Evolutionary conservation across 2,113 vertebrate species (phyloP).

Genomic region (Phalacrocorax pelagicus): DNA sequence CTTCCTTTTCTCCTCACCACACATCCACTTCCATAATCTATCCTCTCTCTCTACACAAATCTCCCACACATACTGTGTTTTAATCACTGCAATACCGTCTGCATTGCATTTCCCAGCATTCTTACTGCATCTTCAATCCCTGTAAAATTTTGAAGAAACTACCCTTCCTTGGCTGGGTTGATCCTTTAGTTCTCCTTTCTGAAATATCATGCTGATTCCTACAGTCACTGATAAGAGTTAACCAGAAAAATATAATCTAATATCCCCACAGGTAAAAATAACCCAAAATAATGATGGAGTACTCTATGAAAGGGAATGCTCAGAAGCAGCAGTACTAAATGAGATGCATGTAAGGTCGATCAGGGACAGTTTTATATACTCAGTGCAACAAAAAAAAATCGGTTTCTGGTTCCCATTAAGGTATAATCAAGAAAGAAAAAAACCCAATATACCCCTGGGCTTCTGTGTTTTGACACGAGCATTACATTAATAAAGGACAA

Average conservation of each 20-base stretch:
- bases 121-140: not conserved
- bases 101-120: not conserved
- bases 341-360: not conserved
- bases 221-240: not conserved
- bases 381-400: not conserved
- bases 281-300: not conserved
- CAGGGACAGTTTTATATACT: not conserved
- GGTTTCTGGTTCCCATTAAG: not conserved
- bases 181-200: not conserved
- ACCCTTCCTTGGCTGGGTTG: not conserved
- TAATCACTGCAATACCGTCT: not conserved
- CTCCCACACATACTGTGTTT: not conserved
- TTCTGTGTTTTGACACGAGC: not conserved
- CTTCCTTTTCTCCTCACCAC: not conserved
- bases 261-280: not conserved
- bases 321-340: not conserved
- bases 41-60: not conserved
- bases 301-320: not conserved
- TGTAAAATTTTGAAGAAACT: not conserved
- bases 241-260: not conserved
- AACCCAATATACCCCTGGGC: accelerated
- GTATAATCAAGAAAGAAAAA: not conserved
- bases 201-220: not conserved
- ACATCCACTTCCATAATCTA: not conserved
- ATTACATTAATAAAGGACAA: not conserved